These are phyloP conservation scores for Eurytoma adleriae DNA, from an alignment of 2,888 invertebrate species.

Conservation along the genomic window DNA sequence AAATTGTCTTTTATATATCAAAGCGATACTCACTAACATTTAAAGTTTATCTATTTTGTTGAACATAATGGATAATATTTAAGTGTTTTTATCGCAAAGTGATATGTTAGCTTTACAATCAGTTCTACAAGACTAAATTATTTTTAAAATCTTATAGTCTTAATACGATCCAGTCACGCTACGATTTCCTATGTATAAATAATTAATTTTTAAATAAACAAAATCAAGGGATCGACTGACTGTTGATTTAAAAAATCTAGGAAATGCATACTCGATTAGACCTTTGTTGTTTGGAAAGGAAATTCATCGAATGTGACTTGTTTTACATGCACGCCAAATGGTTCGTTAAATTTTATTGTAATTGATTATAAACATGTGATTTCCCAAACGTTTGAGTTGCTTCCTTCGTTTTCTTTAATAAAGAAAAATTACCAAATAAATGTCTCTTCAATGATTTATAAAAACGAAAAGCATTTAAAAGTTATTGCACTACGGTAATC, in stretches of 20 bases:
- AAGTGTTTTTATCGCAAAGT: conserved; percentile 44
- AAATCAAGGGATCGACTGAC: not conserved
- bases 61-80: conserved; percentile 37
- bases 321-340: conserved; percentile 32
- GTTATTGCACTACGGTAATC: not conserved
- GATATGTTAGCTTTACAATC: conserved; percentile 53
- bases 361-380: conserved; percentile 35
- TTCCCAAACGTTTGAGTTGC: conserved; percentile 18
- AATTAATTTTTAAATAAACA: not conserved
- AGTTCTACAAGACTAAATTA: conserved; percentile 36
- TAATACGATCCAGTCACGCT: not conserved
- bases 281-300: not conserved
- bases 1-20: conserved; percentile 48
- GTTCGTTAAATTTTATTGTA: conserved; percentile 29
- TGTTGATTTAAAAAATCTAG: not conserved
- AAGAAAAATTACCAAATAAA: conserved; percentile 10
- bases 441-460: conserved; percentile 1
- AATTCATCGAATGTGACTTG: conserved; percentile 48
- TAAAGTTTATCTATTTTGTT: conserved; percentile 35
- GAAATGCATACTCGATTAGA: not conserved
- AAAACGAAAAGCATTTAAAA: conserved; percentile 6
- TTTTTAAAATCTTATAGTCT: conserved; percentile 26
- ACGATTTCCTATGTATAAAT: not conserved
- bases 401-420: conserved; percentile 12
- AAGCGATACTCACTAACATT: conserved; percentile 27